Evolutionary conservation across 1,140 invertebrate genomes (phyloP).

Genomic region (Calephelis nemesis): DNA sequence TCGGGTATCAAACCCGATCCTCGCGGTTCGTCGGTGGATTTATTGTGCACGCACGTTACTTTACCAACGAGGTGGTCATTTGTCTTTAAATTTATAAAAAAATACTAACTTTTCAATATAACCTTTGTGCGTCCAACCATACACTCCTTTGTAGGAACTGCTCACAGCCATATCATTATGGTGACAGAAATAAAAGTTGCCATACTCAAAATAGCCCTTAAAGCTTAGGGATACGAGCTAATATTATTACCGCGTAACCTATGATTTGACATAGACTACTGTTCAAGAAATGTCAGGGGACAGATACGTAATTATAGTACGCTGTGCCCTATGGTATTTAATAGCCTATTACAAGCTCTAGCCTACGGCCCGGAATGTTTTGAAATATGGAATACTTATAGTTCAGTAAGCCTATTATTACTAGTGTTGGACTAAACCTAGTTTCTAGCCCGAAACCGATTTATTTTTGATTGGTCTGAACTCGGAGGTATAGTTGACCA

Average conservation of each 20-base stretch:
- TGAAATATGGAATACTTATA: constrained; percentile 13
- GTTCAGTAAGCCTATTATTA: constrained; percentile 4
- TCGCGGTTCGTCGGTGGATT: no score
- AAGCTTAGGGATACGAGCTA: constrained; percentile 34
- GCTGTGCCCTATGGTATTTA: constrained; percentile 30
- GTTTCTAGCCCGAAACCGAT: no score
- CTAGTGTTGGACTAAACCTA: no score
- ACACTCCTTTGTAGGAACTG: constrained; percentile 5
- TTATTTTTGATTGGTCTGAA: neutral
- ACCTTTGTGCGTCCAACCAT: constrained; percentile 19
- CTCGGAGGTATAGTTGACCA: no score
- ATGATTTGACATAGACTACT: constrained; percentile 42
- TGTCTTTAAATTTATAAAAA: no score
- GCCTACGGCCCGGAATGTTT: constrained; percentile 11
- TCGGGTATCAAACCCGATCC: no score
- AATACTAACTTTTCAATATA: neutral
- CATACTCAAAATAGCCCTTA: constrained; percentile 31
- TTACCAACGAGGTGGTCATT: no score
- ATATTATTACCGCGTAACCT: constrained; percentile 27
- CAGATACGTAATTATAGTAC: constrained; percentile 32
- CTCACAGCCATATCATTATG: constrained; percentile 10
- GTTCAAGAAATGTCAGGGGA: constrained; percentile 48
- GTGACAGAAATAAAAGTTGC: constrained; percentile 4
- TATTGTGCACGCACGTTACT: no score
- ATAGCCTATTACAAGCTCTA: constrained; percentile 9